These are phyloP conservation scores for Tympanuchus pallidicinctus DNA, from an alignment of 2,113 vertebrate species.

Conservation along the genomic window DNA sequence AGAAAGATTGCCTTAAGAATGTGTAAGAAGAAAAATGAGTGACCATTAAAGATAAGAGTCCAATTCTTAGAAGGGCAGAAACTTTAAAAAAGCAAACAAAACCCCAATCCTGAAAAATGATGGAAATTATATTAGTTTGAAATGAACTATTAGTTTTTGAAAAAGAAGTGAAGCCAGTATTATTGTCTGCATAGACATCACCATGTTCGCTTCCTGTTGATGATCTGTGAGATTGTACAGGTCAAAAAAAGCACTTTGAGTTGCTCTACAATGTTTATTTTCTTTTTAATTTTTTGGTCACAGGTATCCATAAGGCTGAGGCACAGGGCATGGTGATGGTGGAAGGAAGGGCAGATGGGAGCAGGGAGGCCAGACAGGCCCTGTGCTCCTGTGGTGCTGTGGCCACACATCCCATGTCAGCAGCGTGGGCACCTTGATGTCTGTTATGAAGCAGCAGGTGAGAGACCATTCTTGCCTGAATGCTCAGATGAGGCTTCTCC, in stretches of 20 bases:
- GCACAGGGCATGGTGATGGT: neutral
- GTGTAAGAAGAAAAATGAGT: slow-evolving; percentile 29
- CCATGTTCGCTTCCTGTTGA: neutral
- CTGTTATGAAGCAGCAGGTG: neutral
- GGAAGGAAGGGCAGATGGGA: no score
- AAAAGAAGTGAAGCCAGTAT: neutral
- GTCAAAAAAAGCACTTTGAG: neutral
- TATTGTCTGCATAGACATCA: neutral
- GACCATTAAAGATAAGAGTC: neutral
- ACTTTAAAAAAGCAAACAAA: neutral
- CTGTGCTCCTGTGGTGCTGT: neutral
- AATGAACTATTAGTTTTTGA: neutral
- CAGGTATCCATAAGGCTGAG: neutral
- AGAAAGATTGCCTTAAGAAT: slow-evolving; percentile 29
- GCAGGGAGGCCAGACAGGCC: neutral
- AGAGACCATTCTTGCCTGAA: neutral
- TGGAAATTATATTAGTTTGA: neutral
- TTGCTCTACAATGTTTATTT: neutral
- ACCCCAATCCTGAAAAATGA: neutral
- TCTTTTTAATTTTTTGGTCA: neutral
- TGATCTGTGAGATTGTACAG: neutral
- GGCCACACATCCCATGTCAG: neutral
- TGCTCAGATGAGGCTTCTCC: neutral
- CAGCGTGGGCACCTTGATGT: neutral
- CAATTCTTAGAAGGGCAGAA: slow-evolving; percentile 42